A percentile compares a stretch with the other conserved stretches of the same genome.
These are phyloP conservation scores for Rhea pennata DNA, from an alignment of 2,113 vertebrate genomes.

Conservation along the genomic window DNA sequence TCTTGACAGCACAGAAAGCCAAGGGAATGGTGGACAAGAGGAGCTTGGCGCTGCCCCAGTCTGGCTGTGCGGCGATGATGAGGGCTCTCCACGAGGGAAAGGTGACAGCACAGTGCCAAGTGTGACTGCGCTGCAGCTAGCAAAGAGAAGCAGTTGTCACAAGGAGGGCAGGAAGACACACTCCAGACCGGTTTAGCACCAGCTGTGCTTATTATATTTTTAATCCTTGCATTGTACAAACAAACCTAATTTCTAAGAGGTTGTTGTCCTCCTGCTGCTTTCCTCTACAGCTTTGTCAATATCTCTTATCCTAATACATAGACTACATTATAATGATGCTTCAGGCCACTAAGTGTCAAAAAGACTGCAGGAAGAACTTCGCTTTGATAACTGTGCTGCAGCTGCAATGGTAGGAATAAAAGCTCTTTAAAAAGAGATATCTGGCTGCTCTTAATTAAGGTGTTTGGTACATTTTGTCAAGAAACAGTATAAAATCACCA, in stretches of 20 bases:
- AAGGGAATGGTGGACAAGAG: not conserved
- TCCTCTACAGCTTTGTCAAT: not conserved
- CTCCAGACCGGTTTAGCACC: not conserved
- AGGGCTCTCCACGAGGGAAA: not conserved
- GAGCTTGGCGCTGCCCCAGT: not conserved
- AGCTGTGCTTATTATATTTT: not conserved
- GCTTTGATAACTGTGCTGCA: not conserved
- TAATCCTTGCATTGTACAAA: not conserved
- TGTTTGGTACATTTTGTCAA: not conserved
- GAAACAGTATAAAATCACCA: not conserved
- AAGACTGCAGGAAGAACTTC: not conserved
- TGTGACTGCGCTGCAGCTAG: not conserved
- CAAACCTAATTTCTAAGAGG: not conserved
- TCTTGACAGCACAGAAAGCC: not conserved
- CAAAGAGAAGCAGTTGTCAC: not conserved
- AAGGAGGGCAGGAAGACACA: not conserved
- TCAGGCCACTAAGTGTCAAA: not conserved
- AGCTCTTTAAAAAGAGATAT: not conserved
- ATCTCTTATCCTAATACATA: not conserved
- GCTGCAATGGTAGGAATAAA: not conserved
- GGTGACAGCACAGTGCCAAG: not conserved
- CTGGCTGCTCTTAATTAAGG: not conserved
- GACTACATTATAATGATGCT: not conserved
- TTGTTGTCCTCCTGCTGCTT: not conserved
- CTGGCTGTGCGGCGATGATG: fast-evolving